Percentiles rank a stretch among this genome's conserved stretches.
phyloP scores from a whole-genome alignment of 2,797 vertebrate genomes.

The Coregonus ussuriensis region DNA sequence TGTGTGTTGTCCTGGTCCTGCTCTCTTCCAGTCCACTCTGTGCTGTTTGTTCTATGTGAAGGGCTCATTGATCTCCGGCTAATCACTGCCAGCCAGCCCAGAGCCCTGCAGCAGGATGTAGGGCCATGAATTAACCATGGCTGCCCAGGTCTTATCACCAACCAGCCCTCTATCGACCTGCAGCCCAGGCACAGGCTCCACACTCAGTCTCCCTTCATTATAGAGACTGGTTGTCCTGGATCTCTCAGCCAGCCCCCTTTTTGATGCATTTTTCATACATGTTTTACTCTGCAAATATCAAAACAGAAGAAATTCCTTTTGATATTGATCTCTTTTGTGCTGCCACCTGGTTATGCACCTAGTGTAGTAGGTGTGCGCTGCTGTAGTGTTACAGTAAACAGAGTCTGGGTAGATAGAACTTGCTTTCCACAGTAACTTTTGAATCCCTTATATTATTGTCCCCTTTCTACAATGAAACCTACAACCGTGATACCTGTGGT shows the following conservation, averaged over 20 bases:
- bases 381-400: conserved; percentile 43
- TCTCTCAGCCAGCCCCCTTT: neutral
- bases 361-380: conserved; percentile 19
- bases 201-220: conserved; percentile 13
- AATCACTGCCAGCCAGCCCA: conserved; percentile 29
- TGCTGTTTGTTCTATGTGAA: neutral
- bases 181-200: conserved; percentile 7
- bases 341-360: conserved; percentile 32
- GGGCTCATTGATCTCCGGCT: conserved; percentile 45
- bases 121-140: conserved; percentile 50
- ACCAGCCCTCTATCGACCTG: conserved; percentile 28
- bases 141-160: conserved; percentile 31
- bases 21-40: neutral
- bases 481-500: neutral
- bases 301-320: conserved; percentile 53
- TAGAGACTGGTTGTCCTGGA: conserved; percentile 14
- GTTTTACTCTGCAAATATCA: conserved; percentile 46
- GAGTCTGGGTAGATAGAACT: conserved; percentile 36
- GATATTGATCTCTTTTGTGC: conserved; percentile 44
- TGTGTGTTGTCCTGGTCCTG: neutral
- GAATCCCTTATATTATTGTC: conserved; percentile 9
- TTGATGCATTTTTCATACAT: conserved; percentile 51
- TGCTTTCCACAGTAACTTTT: conserved; percentile 12
- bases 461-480: conserved; percentile 26
- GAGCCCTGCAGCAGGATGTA: neutral